Conservation (phyloP, 2,797 vertebrate genomes). For the Gorsachius magnificus region DNA sequence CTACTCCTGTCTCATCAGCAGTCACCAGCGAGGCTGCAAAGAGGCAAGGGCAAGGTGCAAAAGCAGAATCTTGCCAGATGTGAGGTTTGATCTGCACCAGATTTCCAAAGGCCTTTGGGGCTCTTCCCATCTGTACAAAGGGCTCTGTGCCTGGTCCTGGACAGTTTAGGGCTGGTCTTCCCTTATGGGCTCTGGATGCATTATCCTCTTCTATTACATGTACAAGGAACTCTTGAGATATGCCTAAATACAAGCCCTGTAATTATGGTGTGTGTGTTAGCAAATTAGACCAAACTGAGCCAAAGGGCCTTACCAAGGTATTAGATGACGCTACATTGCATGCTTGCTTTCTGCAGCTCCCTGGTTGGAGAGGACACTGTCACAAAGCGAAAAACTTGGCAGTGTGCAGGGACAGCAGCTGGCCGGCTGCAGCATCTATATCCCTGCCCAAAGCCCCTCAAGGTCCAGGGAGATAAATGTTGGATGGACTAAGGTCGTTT, state of each 20-base stretch:
- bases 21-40: neutral
- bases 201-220: neutral
- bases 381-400: neutral
- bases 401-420: neutral
- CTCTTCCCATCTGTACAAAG: neutral
- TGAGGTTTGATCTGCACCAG: neutral
- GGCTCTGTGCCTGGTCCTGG: neutral
- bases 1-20: neutral
- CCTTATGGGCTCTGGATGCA: neutral
- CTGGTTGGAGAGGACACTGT: neutral
- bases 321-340: neutral
- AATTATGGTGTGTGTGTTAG: neutral
- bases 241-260: neutral
- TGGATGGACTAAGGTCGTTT: neutral
- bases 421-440: neutral
- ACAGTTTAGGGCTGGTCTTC: neutral
- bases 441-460: neutral
- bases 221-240: neutral
- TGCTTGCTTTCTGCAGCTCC: neutral
- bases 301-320: neutral
- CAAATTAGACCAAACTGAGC: conserved; percentile 5
- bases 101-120: neutral
- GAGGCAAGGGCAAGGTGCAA: neutral
- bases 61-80: neutral
- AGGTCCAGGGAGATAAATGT: neutral